A percentile compares a stretch with the other conserved stretches of the same genome.
Evolutionary conservation across 2,888 invertebrate species (phyloP).

Genomic region (Andrena chrysosceles): DNA sequence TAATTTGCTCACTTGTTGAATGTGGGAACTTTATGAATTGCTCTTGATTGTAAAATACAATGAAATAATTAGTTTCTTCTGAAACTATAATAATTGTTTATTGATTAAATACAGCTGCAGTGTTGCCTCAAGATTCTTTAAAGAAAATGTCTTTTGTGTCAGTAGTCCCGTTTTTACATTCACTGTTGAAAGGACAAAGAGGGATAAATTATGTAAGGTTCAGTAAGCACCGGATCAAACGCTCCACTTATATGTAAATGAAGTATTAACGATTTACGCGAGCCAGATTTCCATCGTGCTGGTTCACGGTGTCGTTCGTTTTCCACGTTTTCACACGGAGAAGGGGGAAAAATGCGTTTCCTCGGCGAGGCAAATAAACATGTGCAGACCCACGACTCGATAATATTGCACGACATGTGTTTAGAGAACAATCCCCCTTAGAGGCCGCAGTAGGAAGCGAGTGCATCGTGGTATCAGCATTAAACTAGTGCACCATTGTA

Average conservation of each 20-base stretch:
- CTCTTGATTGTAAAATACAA: too few relatives aligned
- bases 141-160: too few relatives aligned
- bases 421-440: conserved; percentile 57
- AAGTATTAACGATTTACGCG: not conserved
- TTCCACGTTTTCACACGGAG: conserved; percentile 25
- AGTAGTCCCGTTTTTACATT: too few relatives aligned
- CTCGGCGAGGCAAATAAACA: conserved; percentile 47
- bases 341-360: not conserved
- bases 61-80: too few relatives aligned
- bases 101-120: too few relatives aligned
- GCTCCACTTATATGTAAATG: not conserved
- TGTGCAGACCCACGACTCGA: conserved; percentile 59
- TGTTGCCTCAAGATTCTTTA: too few relatives aligned
- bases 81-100: too few relatives aligned
- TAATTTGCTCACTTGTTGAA: too few relatives aligned
- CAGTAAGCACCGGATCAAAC: too few relatives aligned
- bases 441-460: conserved; percentile 59
- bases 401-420: conserved; percentile 67
- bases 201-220: too few relatives aligned
- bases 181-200: too few relatives aligned
- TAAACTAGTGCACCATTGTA: conserved; percentile 67
- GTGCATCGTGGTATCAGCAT: conserved; percentile 62
- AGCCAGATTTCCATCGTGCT: not conserved
- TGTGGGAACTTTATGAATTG: too few relatives aligned
- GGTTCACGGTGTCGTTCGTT: not conserved